These are phyloP conservation scores for Numida meleagris DNA, from an alignment of 2,113 vertebrate species.

Conservation along the genomic window DNA sequence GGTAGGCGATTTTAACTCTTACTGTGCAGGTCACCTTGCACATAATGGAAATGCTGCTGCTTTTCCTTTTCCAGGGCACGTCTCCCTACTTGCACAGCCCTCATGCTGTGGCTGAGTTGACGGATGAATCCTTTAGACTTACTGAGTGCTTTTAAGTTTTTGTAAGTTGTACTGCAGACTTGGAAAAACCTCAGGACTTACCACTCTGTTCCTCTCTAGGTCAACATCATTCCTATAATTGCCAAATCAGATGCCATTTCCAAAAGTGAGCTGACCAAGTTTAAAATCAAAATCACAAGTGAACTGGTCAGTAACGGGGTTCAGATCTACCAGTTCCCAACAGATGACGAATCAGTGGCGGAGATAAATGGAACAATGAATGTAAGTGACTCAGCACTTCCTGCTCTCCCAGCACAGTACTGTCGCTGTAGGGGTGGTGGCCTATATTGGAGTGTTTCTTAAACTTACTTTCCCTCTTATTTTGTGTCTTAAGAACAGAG, in stretches of 20 bases:
- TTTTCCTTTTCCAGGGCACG: not conserved
- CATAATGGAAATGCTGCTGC: not conserved
- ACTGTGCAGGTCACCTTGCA: not conserved
- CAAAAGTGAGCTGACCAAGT: constrained; percentile 97
- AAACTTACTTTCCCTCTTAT: not conserved
- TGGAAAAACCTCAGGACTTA: not conserved
- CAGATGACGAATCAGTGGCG: constrained; percentile 93
- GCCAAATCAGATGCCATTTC: constrained; percentile 98
- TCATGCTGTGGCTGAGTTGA: not conserved
- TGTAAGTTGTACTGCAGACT: not conserved
- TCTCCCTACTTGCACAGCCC: not conserved
- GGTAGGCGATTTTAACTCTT: constrained; percentile 70
- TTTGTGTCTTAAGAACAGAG: not conserved
- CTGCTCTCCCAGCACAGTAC: not conserved
- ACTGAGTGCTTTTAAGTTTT: not conserved
- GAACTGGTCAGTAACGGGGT: constrained; percentile 98
- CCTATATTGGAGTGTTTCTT: not conserved
- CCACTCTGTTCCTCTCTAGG: constrained; percentile 73
- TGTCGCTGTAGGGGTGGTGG: not conserved
- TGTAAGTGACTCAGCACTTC: constrained; percentile 74
- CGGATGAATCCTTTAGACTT: not conserved
- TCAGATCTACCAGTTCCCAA: constrained; percentile 99
- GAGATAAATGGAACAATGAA: constrained; percentile 99
- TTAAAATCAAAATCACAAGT: constrained; percentile 99
- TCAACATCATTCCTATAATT: constrained; percentile 97